Evolutionary conservation across 2,113 vertebrate species (phyloP), one percentile per base, ranked within the genome.

Genomic region (Setophaga coronata): DNA sequence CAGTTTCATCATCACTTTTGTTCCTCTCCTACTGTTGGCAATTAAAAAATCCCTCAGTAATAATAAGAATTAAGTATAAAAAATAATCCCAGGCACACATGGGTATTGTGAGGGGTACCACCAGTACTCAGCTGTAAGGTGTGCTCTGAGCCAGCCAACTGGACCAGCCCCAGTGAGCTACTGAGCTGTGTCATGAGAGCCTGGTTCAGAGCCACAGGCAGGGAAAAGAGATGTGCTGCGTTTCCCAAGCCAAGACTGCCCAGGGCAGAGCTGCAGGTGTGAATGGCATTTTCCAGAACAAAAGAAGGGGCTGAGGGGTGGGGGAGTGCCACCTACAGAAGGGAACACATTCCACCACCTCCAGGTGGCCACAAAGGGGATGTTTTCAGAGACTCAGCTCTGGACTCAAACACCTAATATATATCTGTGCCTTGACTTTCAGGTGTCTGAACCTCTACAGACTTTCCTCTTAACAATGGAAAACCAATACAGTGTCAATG

Each of bases 141-240:
- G 45, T 33, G 36, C 53, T 47, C 61, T 47, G 51, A 84, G 42
- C 26, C 48, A 86, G 72, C 10, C 81, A 61, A 31, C 10, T 15
- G 43, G 16, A 87, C 40, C 43, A 60, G 48, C 14, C 48, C 61
- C 65, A 87, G 69, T 0, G 0, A 13, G 10, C n/a, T 28, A 17
- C 2, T 1, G 71, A 57, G 48, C 69, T 71, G 56, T 5, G 7
- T 40, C 34, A 86, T 11, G 1, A 0, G 36, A 0, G 2, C 21
- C 51, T 57, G 34, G 65, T 38, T 26, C 65, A 36, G 1, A 1
- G 47, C 40, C 43, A 29, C 0, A 1, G 34, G 40, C n/a, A 61
- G 14, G 11, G 14, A 60, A 18, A 33, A 71, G 26, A 31, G 14
- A 21, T 0, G 1, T 1, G 1, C 18, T 18, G 11, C 0, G 0